These are phyloP conservation scores for Carlito syrichta DNA, from an alignment of 2,113 vertebrate species.

Conservation along the genomic window DNA sequence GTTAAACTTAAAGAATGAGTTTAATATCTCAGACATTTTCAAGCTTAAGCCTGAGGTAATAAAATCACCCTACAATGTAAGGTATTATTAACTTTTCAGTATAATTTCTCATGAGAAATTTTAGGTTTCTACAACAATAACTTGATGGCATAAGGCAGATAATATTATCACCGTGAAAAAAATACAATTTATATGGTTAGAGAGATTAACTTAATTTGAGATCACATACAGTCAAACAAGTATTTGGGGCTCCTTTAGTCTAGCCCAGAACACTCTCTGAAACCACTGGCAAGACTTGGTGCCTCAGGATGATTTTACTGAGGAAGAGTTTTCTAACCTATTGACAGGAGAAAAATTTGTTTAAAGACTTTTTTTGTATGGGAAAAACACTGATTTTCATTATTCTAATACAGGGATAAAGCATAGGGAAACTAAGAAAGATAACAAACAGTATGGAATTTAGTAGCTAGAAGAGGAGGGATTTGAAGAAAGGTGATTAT, in stretches of 20 bases:
- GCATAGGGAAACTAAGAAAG: neutral
- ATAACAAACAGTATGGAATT: neutral
- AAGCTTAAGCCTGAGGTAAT: neutral
- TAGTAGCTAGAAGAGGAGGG: neutral
- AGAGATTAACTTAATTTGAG: slow-evolving; percentile 25
- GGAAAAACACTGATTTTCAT: neutral
- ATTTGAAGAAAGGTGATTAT: neutral
- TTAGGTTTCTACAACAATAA: neutral
- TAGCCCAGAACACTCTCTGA: neutral
- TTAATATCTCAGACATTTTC: slow-evolving; percentile 33
- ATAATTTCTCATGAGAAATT: slow-evolving; percentile 11
- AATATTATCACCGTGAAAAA: neutral
- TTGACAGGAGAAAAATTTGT: neutral
- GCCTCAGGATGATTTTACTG: neutral
- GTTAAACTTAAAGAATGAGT: slow-evolving; percentile 14
- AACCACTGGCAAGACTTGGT: neutral
- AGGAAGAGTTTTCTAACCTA: neutral
- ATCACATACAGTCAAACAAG: neutral
- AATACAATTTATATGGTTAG: neutral
- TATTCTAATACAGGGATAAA: neutral
- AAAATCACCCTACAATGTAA: neutral
- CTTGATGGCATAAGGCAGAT: neutral
- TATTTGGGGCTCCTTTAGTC: neutral
- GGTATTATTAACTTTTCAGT: neutral
- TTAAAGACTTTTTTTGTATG: neutral